Base-by-base conservation (phyloP, 2,113 vertebrate species). In the Numida meleagris region DNA sequence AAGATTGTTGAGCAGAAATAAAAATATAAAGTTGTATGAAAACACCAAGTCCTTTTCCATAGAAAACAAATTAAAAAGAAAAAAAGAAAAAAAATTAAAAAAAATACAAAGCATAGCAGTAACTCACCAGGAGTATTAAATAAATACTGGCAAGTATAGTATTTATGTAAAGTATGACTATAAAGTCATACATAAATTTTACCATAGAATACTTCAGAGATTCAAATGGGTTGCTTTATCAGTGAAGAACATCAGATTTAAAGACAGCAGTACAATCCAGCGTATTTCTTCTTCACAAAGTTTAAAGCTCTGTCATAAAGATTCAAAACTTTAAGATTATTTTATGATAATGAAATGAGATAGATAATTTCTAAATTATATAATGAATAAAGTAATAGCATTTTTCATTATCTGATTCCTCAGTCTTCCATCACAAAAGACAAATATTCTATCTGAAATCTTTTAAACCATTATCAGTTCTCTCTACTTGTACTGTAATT, bases 311-410 rank as follows among this genome's bases (percentile, higher is more conserved):
- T 90, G 6, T 88, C 76, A 76, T 27, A 73, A 1, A 82, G 40
- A 42, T 48, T 82, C 14, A 88, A 82, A 48, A 86, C 31, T 62
- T 73, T 6, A 16, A 82, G 46, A 86, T 83, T 74, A 71, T 76
- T 95, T 92, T 74, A 92, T 89, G 58, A 53, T 93, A 76, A 96
- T 91, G 85, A 94, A 94, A 93, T 83, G 31, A 83, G 50, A 42
- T 20, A 59, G 9, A 3, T 63, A 81, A 88, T 90, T 96, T 82
- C 48, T 86, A 51, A 82, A 97, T 82, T 87, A 78, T 43, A 82
- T 38, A 77, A 90, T 84, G 76, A 91, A 91, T 75, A 93, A 63
- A 86, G n/a, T 77, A 94, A 88, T 94, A 90, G 31, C 10, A 59
- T 58, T 84, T 89, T 83, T 86, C 79, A 90, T 94, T 82, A 88